Conservation (phyloP, 2,113 vertebrate genomes). For the Collichthys lucidus region DNA sequence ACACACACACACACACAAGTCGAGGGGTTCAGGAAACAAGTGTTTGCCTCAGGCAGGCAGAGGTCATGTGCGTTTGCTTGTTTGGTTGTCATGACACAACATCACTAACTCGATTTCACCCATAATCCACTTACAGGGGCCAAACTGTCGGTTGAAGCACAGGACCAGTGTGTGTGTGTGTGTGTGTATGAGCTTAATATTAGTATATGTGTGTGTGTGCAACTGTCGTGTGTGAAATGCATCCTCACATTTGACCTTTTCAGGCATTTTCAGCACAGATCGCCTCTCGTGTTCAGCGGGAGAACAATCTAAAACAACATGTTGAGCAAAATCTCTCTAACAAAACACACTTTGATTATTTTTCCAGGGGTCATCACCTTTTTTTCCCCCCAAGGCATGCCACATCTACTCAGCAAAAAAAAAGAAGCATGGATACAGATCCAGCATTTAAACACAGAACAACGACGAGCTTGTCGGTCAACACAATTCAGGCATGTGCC, state of each 20-base stretch:
- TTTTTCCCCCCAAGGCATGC: not conserved
- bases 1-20: constrained; percentile 3
- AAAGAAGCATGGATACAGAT: not conserved
- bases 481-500: too few species aligned
- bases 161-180: constrained; percentile 27
- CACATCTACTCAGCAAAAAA: not conserved
- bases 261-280: not conserved
- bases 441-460: not conserved
- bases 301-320: not conserved
- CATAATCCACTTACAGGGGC: constrained; percentile 68
- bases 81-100: constrained; percentile 71
- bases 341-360: not conserved
- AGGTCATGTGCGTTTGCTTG: constrained; percentile 62
- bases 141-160: constrained; percentile 55
- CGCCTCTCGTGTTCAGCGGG: not conserved
- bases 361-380: not conserved
- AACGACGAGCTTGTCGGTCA: not conserved
- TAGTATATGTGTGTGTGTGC: not conserved
- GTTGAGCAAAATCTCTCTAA: not conserved
- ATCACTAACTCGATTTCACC: constrained; percentile 68
- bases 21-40: constrained; percentile 29
- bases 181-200: not conserved
- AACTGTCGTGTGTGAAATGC: not conserved
- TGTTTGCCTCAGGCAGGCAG: constrained; percentile 32
- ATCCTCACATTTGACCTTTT: not conserved